Conservation (phyloP, 2,797 vertebrate genomes). For the Bradypus variegatus region DNA sequence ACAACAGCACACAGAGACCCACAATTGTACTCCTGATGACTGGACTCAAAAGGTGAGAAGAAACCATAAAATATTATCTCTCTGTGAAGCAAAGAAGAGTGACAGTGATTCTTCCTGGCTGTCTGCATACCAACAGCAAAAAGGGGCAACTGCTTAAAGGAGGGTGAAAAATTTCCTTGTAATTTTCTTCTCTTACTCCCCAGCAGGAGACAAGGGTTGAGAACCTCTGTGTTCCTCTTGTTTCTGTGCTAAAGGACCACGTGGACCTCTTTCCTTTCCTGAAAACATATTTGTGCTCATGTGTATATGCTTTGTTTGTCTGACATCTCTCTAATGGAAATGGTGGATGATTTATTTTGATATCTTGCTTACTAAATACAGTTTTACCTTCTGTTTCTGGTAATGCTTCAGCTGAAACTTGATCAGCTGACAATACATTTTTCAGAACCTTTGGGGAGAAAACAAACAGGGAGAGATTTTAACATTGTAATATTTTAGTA, state of each 20-base stretch:
- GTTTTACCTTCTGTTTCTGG: slow-evolving; percentile 33
- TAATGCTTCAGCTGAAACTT: neutral
- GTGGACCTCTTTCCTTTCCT: neutral
- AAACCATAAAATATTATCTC: neutral
- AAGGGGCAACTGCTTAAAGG: neutral
- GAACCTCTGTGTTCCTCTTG: neutral
- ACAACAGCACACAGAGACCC: neutral
- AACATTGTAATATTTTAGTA: slow-evolving; percentile 4
- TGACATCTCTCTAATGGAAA: neutral
- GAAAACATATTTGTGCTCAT: neutral
- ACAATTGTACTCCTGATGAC: no score
- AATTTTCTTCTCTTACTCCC: neutral
- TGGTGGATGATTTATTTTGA: neutral
- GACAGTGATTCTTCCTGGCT: neutral
- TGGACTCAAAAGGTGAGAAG: neutral
- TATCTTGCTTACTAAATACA: slow-evolving; percentile 7
- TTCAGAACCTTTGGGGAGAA: slow-evolving; percentile 34
- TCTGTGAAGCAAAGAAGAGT: neutral
- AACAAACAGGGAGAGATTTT: neutral
- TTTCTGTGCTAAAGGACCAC: neutral
- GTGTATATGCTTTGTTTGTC: neutral
- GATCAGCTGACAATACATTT: neutral
- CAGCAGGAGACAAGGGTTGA: neutral
- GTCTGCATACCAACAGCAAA: neutral
- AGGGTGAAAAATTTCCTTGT: neutral